Conservation (phyloP, 2,113 vertebrate genomes). For the Panurus biarmicus region DNA sequence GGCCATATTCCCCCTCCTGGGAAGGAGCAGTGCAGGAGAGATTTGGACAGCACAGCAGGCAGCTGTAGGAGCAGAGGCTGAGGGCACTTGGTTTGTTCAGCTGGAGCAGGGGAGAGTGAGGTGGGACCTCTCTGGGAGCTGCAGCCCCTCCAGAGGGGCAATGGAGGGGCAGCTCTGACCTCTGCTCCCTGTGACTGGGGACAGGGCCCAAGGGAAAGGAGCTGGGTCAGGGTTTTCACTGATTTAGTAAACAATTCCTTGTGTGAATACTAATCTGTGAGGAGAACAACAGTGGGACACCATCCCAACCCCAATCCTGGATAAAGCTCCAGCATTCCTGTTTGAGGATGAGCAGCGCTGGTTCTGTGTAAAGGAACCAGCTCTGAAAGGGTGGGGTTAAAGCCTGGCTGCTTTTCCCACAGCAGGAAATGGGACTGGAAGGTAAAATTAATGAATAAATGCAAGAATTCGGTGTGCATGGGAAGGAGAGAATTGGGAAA, state of each 20-base stretch:
- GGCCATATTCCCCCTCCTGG: neutral
- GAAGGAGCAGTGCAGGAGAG: neutral
- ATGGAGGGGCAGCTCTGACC: neutral
- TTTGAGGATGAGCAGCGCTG: neutral
- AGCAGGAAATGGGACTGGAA: neutral
- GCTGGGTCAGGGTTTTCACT: neutral
- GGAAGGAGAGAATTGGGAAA: neutral
- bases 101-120: neutral
- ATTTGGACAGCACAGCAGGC: neutral
- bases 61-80: neutral
- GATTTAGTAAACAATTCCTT: neutral
- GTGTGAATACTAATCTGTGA: neutral
- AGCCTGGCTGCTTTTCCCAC: neutral
- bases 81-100: neutral
- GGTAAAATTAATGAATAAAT: neutral
- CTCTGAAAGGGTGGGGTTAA: neutral
- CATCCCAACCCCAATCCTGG: too few relatives aligned
- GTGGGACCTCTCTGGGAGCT: neutral
- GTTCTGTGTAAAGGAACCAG: neutral
- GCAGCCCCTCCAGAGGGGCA: neutral
- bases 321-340: neutral
- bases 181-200: neutral
- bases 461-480: neutral
- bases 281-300: rapidly evolving
- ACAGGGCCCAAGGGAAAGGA: neutral